Evolutionary conservation across 2,113 vertebrate species (phyloP).

Genomic region (Myrmecobius fasciatus): DNA sequence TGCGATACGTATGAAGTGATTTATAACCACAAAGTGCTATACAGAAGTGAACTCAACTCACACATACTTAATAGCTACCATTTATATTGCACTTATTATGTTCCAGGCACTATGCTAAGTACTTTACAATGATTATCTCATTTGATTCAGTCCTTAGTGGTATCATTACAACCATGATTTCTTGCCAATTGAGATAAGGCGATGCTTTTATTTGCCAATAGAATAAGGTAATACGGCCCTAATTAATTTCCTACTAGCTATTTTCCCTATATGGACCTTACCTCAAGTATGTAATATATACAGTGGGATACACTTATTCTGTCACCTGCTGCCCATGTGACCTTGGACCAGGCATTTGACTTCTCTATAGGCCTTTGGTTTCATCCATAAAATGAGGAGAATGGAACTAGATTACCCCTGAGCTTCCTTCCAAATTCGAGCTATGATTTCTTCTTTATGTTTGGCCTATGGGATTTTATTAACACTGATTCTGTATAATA

Average conservation of each 20-base stretch:
- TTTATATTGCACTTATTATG: not conserved
- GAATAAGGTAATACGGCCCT: conserved; percentile 18
- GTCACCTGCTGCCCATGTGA: not conserved
- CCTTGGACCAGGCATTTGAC: not conserved
- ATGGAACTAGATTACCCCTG: not conserved
- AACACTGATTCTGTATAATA: not conserved
- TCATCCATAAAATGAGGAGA: not conserved
- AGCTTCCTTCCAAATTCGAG: not conserved
- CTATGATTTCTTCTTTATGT: not conserved
- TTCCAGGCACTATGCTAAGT: not conserved
- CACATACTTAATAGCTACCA: conserved; percentile 3
- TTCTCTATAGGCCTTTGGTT: not conserved
- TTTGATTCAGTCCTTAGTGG: not conserved
- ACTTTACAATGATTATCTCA: not conserved
- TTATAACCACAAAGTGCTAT: not conserved
- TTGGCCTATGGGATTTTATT: not conserved
- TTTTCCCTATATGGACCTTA: conserved; percentile 5
- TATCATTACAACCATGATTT: not conserved
- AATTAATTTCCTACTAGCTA: conserved; percentile 20
- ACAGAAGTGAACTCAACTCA: not conserved
- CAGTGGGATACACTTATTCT: not conserved
- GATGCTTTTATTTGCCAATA: conserved; percentile 24
- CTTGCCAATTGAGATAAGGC: conserved; percentile 5
- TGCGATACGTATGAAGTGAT: not conserved
- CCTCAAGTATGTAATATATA: conserved; percentile 2